Evolutionary conservation across 2,113 vertebrate genomes (phyloP).

Genomic region (Lipophrys pholis): DNA sequence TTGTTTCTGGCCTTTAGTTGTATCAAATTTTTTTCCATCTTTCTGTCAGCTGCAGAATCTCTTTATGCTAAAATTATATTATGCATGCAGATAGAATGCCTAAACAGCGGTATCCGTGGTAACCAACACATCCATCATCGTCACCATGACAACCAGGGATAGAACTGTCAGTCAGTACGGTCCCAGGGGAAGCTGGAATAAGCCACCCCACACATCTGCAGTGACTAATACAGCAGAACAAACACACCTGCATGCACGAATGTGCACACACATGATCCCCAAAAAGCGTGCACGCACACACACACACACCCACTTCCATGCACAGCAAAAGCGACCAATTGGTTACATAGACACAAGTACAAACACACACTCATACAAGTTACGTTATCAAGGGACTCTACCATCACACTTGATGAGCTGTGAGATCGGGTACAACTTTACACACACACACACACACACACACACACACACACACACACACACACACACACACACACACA

Average conservation of each 20-base stretch:
- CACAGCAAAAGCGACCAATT: background rate
- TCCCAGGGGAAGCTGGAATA: conserved; percentile 60
- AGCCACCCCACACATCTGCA: conserved; percentile 52
- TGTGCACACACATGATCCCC: background rate
- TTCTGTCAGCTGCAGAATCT: conserved; percentile 61
- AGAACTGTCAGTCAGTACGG: conserved; percentile 71
- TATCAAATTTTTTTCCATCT: conserved; percentile 31
- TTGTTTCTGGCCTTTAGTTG: conserved; percentile 15
- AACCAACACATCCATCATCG: conserved; percentile 81
- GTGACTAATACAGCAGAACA: conserved; percentile 45
- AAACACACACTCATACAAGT: conserved; percentile 8
- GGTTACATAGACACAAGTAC: background rate
- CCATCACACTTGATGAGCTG: conserved; percentile 36
- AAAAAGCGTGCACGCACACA: background rate
- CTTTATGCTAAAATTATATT: conserved; percentile 72
- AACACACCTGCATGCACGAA: conserved; percentile 11
- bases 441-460: conserved; percentile 32
- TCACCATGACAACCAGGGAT: conserved; percentile 78
- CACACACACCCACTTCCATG: background rate
- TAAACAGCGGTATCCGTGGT: conserved; percentile 74
- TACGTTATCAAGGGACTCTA: conserved; percentile 40
- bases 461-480: background rate
- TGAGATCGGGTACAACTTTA: conserved; percentile 35
- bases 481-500: no score
- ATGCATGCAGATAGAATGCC: conserved; percentile 73